These are phyloP conservation scores for Nesogale talazaci DNA, from an alignment of 2,113 vertebrate genomes.

Conservation along the genomic window DNA sequence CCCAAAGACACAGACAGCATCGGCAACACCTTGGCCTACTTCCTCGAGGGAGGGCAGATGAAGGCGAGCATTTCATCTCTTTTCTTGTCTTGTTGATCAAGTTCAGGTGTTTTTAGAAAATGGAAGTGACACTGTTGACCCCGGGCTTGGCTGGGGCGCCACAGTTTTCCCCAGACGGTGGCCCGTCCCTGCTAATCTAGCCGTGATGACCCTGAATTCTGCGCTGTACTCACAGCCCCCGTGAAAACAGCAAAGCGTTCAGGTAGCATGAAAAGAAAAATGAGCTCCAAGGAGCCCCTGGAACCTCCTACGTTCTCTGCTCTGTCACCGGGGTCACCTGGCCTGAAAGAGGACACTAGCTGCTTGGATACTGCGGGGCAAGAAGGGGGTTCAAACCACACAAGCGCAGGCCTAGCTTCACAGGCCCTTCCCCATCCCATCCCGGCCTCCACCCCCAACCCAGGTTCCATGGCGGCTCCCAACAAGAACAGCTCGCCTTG, in stretches of 20 bases:
- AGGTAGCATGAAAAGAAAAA: background rate
- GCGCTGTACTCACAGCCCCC: background rate
- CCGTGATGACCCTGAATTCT: too few relatives aligned
- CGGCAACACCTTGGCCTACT: background rate
- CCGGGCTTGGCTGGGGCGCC: background rate
- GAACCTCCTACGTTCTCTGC: background rate
- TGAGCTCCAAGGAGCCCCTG: background rate
- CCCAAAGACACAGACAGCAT: background rate
- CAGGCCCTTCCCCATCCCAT: background rate
- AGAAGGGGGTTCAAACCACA: background rate
- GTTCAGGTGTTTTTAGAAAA: conserved; percentile 47
- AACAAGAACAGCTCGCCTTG: background rate
- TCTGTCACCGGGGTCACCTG: background rate
- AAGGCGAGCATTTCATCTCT: background rate
- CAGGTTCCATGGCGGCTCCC: background rate
- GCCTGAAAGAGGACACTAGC: background rate
- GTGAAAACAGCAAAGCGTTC: background rate
- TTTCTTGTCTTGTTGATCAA: background rate
- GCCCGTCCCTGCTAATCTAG: background rate
- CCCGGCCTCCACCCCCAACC: background rate
- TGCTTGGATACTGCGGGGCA: background rate
- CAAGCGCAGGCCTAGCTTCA: background rate
- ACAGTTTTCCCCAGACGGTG: background rate
- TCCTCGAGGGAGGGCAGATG: background rate
- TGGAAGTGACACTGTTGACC: background rate